These are phyloP conservation scores for Cossypha caffra DNA, from an alignment of 2,797 vertebrate genomes.

Conservation along the genomic window DNA sequence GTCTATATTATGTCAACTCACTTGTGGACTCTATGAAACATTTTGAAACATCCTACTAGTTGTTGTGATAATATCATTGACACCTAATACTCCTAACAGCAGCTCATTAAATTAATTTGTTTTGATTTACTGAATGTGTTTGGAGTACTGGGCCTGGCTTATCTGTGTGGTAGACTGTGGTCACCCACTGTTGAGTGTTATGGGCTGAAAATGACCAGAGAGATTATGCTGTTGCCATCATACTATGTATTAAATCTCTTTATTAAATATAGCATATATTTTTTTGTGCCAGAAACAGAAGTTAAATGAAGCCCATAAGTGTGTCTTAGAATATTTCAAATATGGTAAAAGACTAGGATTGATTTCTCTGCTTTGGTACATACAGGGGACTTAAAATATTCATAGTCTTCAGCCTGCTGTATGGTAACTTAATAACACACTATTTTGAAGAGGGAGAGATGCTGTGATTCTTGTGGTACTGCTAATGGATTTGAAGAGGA, in stretches of 20 bases:
- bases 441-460: constrained; percentile 74
- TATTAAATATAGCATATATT: neutral
- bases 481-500: constrained; percentile 86
- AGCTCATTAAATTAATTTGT: neutral
- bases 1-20: neutral
- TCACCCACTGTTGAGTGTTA: neutral
- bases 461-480: constrained; percentile 75
- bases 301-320: neutral
- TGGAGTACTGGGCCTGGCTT: neutral
- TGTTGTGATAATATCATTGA: neutral
- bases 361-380: constrained; percentile 57
- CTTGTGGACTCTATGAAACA: neutral
- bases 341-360: neutral
- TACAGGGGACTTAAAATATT: constrained; percentile 73
- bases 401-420: constrained; percentile 62
- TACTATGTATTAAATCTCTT: neutral
- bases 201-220: neutral
- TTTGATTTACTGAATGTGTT: neutral
- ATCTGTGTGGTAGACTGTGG: neutral
- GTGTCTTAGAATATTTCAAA: constrained; percentile 26
- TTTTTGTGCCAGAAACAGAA: neutral
- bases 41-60: neutral
- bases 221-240: neutral
- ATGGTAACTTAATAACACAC: constrained; percentile 76
- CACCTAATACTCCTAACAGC: neutral